Conservation (phyloP, 1,140 invertebrate genomes). For the Drosophila hydei region DNA sequence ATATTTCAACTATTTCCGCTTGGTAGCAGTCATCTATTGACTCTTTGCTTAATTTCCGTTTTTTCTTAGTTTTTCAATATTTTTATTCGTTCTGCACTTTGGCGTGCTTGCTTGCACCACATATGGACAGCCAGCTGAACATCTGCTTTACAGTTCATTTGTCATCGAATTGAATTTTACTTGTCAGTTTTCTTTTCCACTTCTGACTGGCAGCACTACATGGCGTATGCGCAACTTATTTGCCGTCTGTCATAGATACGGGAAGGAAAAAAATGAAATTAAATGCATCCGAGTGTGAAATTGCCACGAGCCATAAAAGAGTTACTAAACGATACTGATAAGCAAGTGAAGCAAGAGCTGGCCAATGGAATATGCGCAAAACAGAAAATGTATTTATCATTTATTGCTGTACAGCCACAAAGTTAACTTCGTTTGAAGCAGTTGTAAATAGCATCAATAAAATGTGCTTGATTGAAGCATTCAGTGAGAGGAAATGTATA, state of each 20-base stretch:
- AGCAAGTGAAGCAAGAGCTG: conserved; percentile 3
- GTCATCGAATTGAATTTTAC: conserved; percentile 74
- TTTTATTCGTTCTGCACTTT: conserved; percentile 17
- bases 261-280: conserved; percentile 59
- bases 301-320: conserved; percentile 48
- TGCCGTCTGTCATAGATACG: conserved; percentile 66
- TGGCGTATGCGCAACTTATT: conserved; percentile 67
- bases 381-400: neutral
- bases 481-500: neutral
- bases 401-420: conserved; percentile 2
- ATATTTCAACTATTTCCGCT: conserved; percentile 63
- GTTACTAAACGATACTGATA: conserved; percentile 26
- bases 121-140: conserved; percentile 48
- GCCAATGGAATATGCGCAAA: neutral
- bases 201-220: conserved; percentile 33
- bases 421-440: neutral
- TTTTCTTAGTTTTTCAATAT: conserved; percentile 27
- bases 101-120: neutral
- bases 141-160: conserved; percentile 78
- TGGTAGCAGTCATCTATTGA: conserved; percentile 26
- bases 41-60: conserved; percentile 73
- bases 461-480: neutral
- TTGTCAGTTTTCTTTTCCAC: conserved; percentile 36
- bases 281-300: conserved; percentile 67
- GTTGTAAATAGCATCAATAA: neutral